phyloP scores from a whole-genome alignment of 2,888 invertebrate genomes.

The Baccha elongata region DNA sequence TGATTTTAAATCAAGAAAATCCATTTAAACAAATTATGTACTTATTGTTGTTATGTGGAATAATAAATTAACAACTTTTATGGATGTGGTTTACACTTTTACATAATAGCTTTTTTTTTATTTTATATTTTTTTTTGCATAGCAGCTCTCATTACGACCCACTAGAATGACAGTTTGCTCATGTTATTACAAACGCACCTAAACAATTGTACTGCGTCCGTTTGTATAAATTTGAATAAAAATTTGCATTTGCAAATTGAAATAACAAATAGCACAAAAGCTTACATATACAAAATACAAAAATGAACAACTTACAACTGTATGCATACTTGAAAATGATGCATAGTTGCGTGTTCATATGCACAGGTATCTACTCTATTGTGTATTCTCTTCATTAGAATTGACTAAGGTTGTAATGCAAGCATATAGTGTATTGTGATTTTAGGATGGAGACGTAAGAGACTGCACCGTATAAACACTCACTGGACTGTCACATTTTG shows the following conservation, averaged over 20 bases:
- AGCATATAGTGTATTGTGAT: conserved; percentile 2
- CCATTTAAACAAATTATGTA: conserved; percentile 9
- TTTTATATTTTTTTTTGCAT: background rate
- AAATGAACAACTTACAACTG: background rate
- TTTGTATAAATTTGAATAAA: conserved; percentile 33
- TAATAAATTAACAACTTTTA: conserved; percentile 2
- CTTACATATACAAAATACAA: conserved; percentile 20
- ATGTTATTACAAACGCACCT: conserved; percentile 56
- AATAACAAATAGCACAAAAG: conserved; percentile 45
- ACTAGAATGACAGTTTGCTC: conserved; percentile 26
- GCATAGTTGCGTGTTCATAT: conserved; percentile 46
- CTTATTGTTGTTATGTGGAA: conserved; percentile 7
- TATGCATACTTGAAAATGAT: conserved; percentile 41
- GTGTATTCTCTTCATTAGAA: conserved; percentile 55
- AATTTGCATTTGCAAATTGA: conserved; percentile 71
- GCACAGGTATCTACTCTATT: conserved; percentile 15
- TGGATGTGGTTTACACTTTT: background rate
- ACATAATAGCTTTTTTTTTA: background rate
- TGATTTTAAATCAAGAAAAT: conserved; percentile 31
- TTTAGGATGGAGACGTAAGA: conserved; percentile 1
- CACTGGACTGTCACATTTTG: conserved; percentile 45
- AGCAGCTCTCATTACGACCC: conserved; percentile 4
- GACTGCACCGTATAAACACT: background rate
- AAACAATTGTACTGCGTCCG: conserved; percentile 54
- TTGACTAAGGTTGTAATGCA: conserved; percentile 47